Percentiles rank a stretch among this genome's conserved stretches.
Conservation (phyloP, 2,113 vertebrate species). For the Danionella cerebrum region DNA sequence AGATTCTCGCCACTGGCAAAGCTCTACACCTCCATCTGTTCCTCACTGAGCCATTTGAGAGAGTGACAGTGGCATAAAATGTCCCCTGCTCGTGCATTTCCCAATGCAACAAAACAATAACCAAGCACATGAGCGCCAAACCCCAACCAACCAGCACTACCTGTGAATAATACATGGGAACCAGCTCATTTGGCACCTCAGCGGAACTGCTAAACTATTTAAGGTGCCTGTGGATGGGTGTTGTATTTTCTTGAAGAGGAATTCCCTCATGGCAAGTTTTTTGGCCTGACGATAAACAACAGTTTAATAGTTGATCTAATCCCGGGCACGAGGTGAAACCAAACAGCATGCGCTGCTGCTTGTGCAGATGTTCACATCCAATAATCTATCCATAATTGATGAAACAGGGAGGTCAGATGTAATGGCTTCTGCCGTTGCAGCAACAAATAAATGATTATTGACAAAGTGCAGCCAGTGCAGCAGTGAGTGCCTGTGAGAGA, state of each 20-base stretch:
- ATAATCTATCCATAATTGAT: constrained; percentile 99
- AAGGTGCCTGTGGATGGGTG: constrained; percentile 80
- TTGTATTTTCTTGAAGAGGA: constrained; percentile 69
- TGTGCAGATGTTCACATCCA: constrained; percentile 99
- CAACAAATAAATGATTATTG: constrained; percentile 99
- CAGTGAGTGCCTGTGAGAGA: constrained; percentile 64
- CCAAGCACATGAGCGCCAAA: constrained; percentile 74
- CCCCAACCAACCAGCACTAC: constrained; percentile 86
- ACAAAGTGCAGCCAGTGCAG: constrained; percentile 93
- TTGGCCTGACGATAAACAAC: constrained; percentile 98
- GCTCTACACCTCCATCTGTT: constrained; percentile 29
- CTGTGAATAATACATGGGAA: constrained; percentile 89
- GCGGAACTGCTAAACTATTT: constrained; percentile 73
- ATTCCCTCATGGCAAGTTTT: constrained; percentile 76
- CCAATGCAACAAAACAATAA: constrained; percentile 74
- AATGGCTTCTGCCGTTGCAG: constrained; percentile 88
- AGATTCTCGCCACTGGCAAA: constrained; percentile 41
- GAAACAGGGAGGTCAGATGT: constrained; percentile 99
- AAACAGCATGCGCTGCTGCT: constrained; percentile 66
- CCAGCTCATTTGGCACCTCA: constrained; percentile 67
- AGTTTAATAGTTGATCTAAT: constrained; percentile 99
- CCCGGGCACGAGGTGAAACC: constrained; percentile 92
- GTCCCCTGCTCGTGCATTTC: constrained; percentile 51
- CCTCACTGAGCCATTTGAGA: constrained; percentile 16
- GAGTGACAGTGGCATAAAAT: constrained; percentile 3